A percentile compares a stretch with the other conserved stretches of the same genome.
phyloP scores from a whole-genome alignment of 2,888 invertebrate species.

The Sthenelais limicola region DNA sequence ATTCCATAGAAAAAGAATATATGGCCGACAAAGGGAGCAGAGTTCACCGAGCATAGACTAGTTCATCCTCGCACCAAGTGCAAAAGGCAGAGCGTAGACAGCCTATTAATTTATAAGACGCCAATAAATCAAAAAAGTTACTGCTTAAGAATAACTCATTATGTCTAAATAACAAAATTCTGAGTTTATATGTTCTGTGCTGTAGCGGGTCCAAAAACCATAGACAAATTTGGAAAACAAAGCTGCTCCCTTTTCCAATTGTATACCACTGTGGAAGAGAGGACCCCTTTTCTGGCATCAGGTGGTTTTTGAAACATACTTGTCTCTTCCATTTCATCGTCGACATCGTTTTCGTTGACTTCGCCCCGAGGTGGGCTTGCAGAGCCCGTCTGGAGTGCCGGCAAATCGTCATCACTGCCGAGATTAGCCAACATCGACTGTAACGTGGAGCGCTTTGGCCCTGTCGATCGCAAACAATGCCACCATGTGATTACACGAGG shows the following conservation, averaged over 20 bases:
- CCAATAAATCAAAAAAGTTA: too few relatives aligned
- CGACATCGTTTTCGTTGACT: slow-evolving; percentile 56
- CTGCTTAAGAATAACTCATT: too few relatives aligned
- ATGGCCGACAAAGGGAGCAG: background rate
- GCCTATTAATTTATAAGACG: too few relatives aligned
- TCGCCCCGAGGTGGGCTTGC: slow-evolving; percentile 49
- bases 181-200: too few relatives aligned
- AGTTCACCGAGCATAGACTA: background rate
- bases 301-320: slow-evolving; percentile 58
- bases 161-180: too few relatives aligned
- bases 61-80: too few relatives aligned
- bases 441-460: slow-evolving; percentile 72
- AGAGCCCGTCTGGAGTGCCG: slow-evolving; percentile 40
- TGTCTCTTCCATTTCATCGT: slow-evolving; percentile 54
- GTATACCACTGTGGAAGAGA: too few relatives aligned
- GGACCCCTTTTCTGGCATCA: too few relatives aligned
- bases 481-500: slow-evolving; percentile 27
- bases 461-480: slow-evolving; percentile 55
- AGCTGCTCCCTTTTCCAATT: too few relatives aligned
- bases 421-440: slow-evolving; percentile 73
- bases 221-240: too few relatives aligned
- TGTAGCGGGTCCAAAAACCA: too few relatives aligned
- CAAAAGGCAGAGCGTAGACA: slow-evolving; percentile 7
- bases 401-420: slow-evolving; percentile 62
- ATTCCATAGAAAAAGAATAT: slow-evolving; percentile 16